A percentile compares a stretch with the other conserved stretches of the same genome.
Evolutionary conservation across 2,113 vertebrate genomes (phyloP).

Genomic region (Pantherophis guttatus): DNA sequence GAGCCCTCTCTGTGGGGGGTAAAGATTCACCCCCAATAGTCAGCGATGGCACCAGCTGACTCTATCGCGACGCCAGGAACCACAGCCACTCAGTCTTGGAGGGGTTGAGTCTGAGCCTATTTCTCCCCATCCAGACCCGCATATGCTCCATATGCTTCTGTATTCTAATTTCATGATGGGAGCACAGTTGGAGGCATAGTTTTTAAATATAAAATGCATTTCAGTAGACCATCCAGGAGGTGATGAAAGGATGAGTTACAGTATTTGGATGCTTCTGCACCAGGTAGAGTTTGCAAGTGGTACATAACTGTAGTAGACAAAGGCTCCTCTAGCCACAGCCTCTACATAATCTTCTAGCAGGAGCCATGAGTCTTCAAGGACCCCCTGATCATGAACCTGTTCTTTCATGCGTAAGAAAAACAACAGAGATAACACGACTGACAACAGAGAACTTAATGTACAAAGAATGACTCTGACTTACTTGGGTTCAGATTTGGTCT

Average conservation of each 20-base stretch:
- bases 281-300: neutral
- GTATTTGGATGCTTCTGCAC: neutral
- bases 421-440: neutral
- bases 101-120: too few relatives aligned
- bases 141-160: neutral
- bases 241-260: neutral
- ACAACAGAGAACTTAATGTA: neutral
- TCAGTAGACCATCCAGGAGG: neutral
- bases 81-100: too few relatives aligned
- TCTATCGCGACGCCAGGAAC: too few relatives aligned
- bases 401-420: neutral
- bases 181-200: neutral
- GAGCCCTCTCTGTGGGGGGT: too few relatives aligned
- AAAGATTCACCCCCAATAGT: too few relatives aligned
- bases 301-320: neutral
- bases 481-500: neutral
- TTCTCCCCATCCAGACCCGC: too few relatives aligned
- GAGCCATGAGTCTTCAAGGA: neutral
- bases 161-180: neutral
- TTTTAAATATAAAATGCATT: neutral
- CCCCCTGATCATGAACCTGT: neutral
- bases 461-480: neutral
- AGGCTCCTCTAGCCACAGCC: neutral
- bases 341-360: neutral
- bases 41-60: too few relatives aligned